Conservation (phyloP, 2,797 vertebrate species). For the Sebastes matsubarae region DNA sequence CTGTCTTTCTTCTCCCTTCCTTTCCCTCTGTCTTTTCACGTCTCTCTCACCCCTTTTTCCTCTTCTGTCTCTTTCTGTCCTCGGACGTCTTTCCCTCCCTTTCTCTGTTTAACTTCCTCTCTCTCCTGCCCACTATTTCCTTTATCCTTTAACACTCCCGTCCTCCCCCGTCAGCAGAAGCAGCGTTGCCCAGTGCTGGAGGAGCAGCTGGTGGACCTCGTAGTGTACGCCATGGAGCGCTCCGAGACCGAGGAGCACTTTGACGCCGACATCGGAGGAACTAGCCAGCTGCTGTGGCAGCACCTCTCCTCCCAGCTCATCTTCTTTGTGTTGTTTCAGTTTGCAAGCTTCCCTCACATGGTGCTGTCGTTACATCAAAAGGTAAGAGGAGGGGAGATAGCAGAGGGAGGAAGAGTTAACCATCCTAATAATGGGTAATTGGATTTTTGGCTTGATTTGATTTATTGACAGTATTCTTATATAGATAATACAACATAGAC, state of each 20-base stretch:
- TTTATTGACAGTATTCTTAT: background rate
- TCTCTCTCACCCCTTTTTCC: background rate
- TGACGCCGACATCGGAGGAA: conserved; percentile 92
- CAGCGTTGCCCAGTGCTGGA: conserved; percentile 98
- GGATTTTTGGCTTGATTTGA: background rate
- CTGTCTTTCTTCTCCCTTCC: background rate
- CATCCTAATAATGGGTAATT: background rate
- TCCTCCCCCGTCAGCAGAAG: conserved; percentile 90
- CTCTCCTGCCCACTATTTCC: conserved; percentile 13
- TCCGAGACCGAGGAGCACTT: conserved; percentile 98
- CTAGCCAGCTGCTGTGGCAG: conserved; percentile 98
- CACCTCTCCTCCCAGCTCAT: conserved; percentile 99
- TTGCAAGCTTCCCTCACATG: conserved; percentile 99
- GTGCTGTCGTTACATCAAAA: conserved; percentile 98
- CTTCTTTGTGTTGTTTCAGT: conserved; percentile 99
- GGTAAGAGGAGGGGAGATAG: conserved; percentile 75
- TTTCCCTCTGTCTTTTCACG: background rate
- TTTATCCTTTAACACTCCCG: conserved; percentile 51
- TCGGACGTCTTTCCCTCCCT: background rate
- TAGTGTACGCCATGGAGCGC: conserved; percentile 99
- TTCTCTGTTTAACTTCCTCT: conserved; percentile 29
- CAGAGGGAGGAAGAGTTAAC: background rate
- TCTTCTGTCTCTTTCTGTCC: background rate
- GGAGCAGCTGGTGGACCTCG: conserved; percentile 99
- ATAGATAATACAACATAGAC: background rate